These are phyloP conservation scores for Peromyscus leucopus DNA, from an alignment of 2,113 vertebrate genomes.

Conservation along the genomic window DNA sequence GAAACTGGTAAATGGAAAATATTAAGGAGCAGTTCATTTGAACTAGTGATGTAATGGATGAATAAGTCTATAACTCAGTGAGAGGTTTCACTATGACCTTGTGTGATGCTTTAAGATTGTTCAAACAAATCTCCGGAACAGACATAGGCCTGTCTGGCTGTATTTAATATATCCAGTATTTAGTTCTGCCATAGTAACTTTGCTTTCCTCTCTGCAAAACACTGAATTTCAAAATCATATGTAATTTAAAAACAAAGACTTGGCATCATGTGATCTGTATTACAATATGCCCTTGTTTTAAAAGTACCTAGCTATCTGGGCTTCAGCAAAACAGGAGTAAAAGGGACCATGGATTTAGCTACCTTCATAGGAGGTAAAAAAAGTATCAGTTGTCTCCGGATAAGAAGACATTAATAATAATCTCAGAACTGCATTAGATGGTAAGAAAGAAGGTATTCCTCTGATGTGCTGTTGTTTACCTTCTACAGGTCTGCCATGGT, in stretches of 20 bases:
- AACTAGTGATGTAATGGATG: not conserved
- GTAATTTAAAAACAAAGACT: not conserved
- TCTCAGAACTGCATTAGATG: not conserved
- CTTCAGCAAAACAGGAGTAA: not conserved
- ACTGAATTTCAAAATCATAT: not conserved
- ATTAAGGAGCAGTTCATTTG: not conserved
- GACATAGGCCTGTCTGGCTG: fast-evolving
- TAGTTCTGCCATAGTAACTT: not conserved
- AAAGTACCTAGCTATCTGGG: not conserved
- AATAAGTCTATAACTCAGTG: not conserved
- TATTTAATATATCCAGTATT: not conserved
- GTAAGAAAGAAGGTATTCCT: not conserved
- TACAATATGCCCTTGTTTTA: not conserved
- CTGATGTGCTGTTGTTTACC: too few relatives aligned
- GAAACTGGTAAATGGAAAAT: not conserved
- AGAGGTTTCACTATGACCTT: not conserved
- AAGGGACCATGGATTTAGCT: not conserved
- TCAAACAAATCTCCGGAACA: not conserved
- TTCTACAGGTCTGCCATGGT: not conserved
- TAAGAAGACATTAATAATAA: not conserved
- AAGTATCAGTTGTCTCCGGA: not conserved
- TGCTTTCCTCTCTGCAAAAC: not conserved
- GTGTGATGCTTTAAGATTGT: not conserved
- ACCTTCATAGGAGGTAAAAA: not conserved
- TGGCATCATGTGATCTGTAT: not conserved